Conservation (phyloP, 2,797 vertebrate genomes). For the Lacerta bilineata region DNA sequence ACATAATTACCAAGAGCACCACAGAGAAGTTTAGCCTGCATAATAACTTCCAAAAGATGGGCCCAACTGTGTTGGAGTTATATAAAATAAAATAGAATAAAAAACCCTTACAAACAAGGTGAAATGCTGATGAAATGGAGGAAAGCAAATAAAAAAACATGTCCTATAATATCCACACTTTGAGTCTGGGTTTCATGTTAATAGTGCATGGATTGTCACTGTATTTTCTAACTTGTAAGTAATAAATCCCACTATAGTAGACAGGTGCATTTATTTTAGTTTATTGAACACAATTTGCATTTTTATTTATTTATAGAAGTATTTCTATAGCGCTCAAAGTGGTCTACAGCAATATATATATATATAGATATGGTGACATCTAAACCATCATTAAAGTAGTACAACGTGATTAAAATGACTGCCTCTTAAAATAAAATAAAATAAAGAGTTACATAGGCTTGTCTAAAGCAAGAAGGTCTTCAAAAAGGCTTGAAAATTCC, state of each 20-base stretch:
- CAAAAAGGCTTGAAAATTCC: too few relatives aligned
- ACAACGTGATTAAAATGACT: too few relatives aligned
- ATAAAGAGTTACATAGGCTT: too few relatives aligned
- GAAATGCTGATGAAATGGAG: not conserved
- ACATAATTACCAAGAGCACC: not conserved
- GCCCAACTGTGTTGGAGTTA: rapidly evolving
- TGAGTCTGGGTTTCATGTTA: not conserved
- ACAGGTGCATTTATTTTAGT: too few relatives aligned
- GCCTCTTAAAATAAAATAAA: too few relatives aligned
- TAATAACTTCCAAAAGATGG: constrained; percentile 13
- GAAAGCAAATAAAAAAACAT: not conserved
- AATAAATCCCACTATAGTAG: not conserved
- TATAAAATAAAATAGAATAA: not conserved
- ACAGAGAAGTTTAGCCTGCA: constrained; percentile 1
- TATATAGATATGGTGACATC: too few relatives aligned
- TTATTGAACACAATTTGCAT: too few relatives aligned
- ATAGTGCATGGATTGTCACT: not conserved
- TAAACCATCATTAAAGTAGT: too few relatives aligned
- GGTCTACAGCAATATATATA: too few relatives aligned
- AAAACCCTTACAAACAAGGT: not conserved
- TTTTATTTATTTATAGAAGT: too few relatives aligned
- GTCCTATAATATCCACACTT: not conserved
- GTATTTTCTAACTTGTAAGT: not conserved
- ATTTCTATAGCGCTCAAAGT: too few relatives aligned
- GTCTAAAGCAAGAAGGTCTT: too few relatives aligned